Evolutionary conservation across 2,797 vertebrate genomes (phyloP).

Genomic region (Knipowitschia caucasica): DNA sequence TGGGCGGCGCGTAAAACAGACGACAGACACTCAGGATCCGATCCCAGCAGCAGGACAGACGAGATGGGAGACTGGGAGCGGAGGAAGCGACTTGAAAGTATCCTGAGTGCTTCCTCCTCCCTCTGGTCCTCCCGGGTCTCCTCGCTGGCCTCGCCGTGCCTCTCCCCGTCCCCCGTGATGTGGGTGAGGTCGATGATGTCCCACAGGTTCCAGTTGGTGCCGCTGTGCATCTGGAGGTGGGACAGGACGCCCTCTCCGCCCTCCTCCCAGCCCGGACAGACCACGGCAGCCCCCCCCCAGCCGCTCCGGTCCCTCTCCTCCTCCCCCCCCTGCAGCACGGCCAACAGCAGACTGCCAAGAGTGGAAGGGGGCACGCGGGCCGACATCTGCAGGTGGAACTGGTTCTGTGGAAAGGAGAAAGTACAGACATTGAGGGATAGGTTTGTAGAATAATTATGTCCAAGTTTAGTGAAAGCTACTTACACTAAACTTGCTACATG

Average conservation of each 20-base stretch:
- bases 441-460: background rate
- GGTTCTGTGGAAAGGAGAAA: conserved; percentile 71
- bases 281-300: conserved; percentile 79
- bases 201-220: conserved; percentile 72
- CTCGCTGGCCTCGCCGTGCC: conserved; percentile 53
- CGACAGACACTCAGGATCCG: conserved; percentile 71
- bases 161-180: conserved; percentile 34
- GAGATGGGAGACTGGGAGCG: conserved; percentile 72
- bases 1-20: conserved; percentile 74
- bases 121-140: conserved; percentile 63
- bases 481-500: too few relatives aligned
- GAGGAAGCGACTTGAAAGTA: conserved; percentile 74
- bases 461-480: too few relatives aligned
- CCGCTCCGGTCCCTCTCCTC: conserved; percentile 60
- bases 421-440: background rate
- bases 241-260: conserved; percentile 65
- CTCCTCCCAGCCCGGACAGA: conserved; percentile 83
- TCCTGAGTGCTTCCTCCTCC: conserved; percentile 63
- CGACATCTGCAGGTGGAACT: conserved; percentile 88
- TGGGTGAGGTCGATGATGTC: conserved; percentile 81
- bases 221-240: conserved; percentile 76
- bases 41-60: conserved; percentile 82
- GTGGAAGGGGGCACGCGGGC: conserved; percentile 81
- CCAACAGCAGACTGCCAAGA: conserved; percentile 81
- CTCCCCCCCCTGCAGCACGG: conserved; percentile 75